A percentile compares a stretch with the other conserved stretches of the same genome.
phyloP scores from a whole-genome alignment of 2,113 vertebrate species.

The Dolichallabes microphthalmus region DNA sequence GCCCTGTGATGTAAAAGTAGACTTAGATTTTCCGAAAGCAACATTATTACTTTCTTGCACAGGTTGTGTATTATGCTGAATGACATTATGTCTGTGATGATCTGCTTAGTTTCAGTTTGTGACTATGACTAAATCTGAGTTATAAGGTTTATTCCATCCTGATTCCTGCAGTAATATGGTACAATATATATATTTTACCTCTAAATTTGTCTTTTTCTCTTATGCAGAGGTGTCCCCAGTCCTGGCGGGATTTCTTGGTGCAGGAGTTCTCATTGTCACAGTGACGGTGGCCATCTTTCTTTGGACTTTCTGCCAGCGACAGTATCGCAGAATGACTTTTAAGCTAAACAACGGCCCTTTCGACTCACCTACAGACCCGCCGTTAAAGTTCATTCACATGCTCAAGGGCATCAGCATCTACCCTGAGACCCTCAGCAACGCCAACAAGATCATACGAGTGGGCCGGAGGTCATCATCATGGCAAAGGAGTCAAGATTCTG shows the following conservation, averaged over 20 bases:
- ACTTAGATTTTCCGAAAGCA: not conserved
- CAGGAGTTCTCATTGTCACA: slow-evolving; percentile 80
- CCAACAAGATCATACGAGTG: slow-evolving; percentile 77
- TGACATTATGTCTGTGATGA: not conserved
- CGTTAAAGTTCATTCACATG: slow-evolving; percentile 88
- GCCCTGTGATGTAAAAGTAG: no score
- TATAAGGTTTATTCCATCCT: not conserved
- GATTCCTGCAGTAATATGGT: not conserved
- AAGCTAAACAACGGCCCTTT: slow-evolving; percentile 54
- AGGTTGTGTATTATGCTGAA: not conserved
- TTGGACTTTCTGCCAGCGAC: slow-evolving; percentile 85
- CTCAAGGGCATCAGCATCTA: slow-evolving; percentile 87
- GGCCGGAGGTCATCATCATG: slow-evolving; percentile 44
- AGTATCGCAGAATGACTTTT: slow-evolving; percentile 75
- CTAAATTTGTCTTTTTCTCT: not conserved
- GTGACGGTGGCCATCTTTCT: slow-evolving; percentile 80
- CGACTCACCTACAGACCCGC: slow-evolving; percentile 64
- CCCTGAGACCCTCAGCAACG: slow-evolving; percentile 82
- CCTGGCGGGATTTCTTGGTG: slow-evolving; percentile 81
- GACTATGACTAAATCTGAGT: not conserved
- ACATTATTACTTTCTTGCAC: not conserved
- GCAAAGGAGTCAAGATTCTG: slow-evolving; percentile 53
- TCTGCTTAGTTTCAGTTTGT: not conserved
- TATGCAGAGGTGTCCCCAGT: slow-evolving; percentile 82
- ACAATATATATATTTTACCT: not conserved